Evolutionary conservation across 2,797 vertebrate species (phyloP).

Genomic region (Benthosema pterotum): DNA sequence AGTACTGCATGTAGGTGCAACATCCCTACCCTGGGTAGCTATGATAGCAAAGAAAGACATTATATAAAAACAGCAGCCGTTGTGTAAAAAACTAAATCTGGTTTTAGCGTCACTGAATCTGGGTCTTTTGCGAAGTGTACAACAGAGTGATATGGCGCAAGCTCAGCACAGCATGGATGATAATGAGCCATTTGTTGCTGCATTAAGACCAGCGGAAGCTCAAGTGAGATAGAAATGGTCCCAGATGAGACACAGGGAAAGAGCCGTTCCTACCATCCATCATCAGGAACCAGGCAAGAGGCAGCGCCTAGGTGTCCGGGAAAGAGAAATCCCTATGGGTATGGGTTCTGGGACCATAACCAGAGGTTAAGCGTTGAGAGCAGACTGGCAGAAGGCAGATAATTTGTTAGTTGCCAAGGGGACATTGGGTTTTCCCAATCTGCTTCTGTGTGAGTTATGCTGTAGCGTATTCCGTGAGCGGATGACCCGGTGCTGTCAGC

Average conservation of each 20-base stretch:
- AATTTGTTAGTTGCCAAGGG: not conserved
- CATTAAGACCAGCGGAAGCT: not conserved
- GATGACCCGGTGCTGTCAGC: constrained; percentile 17
- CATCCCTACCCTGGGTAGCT: too few species aligned
- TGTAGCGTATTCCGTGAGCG: constrained; percentile 6
- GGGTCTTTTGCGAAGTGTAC: not conserved
- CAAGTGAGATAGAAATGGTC: not conserved
- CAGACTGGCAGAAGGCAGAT: constrained; percentile 1
- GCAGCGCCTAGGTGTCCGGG: too few species aligned
- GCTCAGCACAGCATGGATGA: not conserved
- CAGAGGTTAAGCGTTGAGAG: not conserved
- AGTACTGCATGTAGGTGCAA: too few species aligned
- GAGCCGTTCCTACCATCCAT: not conserved
- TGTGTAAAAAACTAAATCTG: not conserved
- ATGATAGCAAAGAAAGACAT: too few species aligned
- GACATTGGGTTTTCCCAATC: not conserved
- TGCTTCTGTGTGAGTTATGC: not conserved
- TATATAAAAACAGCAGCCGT: too few species aligned
- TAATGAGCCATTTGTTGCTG: not conserved
- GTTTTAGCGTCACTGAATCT: not conserved
- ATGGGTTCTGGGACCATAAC: not conserved
- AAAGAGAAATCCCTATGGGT: too few species aligned
- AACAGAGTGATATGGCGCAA: not conserved
- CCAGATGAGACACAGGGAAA: not conserved
- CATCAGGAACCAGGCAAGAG: too few species aligned